Evolutionary conservation across 2,113 vertebrate genomes (phyloP).

Genomic region (Myrmophylax atrothorax): DNA sequence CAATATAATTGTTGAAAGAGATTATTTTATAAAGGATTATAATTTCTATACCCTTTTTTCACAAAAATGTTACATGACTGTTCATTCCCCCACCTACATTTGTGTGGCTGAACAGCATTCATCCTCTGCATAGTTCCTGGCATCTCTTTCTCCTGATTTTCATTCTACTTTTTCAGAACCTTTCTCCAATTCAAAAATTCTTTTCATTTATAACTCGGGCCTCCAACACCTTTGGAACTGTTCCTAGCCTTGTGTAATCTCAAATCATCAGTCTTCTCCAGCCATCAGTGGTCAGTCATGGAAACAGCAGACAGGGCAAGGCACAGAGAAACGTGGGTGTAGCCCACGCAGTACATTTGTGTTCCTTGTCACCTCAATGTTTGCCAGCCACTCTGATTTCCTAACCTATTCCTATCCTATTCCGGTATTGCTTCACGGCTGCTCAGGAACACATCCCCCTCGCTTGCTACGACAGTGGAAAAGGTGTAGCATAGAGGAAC

Average conservation of each 20-base stretch:
- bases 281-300: neutral
- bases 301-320: neutral
- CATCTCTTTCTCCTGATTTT: neutral
- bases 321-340: neutral
- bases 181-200: neutral
- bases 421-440: neutral
- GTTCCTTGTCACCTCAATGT: neutral
- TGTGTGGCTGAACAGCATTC: neutral
- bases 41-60: neutral
- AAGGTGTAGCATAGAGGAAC: rapidly evolving
- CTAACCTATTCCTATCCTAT: rapidly evolving
- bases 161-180: neutral
- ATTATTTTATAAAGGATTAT: neutral
- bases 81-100: neutral
- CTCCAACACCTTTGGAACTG: neutral
- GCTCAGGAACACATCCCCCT: neutral
- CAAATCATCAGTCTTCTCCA: neutral
- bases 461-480: rapidly evolving
- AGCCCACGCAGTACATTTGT: neutral
- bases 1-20: neutral
- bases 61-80: neutral
- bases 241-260: neutral
- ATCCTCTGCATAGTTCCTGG: neutral
- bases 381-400: neutral
- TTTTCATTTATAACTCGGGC: neutral